Evolutionary conservation across 2,113 vertebrate species (phyloP), one percentile per base, ranked within the genome.

Genomic region (Cynopterus brachyotis): DNA sequence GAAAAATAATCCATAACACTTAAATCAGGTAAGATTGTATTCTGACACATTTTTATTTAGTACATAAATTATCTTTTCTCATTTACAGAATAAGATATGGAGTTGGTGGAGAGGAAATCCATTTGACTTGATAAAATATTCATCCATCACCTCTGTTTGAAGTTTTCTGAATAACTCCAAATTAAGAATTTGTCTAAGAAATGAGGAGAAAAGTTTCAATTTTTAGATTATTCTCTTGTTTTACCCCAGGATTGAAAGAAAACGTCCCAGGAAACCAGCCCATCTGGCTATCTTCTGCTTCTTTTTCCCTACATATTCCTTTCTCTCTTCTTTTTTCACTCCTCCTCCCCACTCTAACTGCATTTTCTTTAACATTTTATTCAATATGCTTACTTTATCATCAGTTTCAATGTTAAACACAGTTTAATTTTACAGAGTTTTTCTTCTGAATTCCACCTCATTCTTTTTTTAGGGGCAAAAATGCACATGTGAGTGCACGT

Each of bases 91-190:
- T 69, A 76, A 93, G 69, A 88, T 64, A 64, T 20, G 30, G 9
- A 59, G 35, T 22, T 59, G 24, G 32, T 60, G 11, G 40, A 76
- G 55, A 73, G 30, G 9, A 81, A 95, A 94, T 84, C 11, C 26
- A 92, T 50, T 88, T 91, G 83, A 92, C 42, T 84, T 79, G 9
- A 94, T 94, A 59, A 95, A 94, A 66, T 88, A 92, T 59, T 84
- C 45, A 95, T 17, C 64, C 70, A 3, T 64, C 37, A 62, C 11
- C 26, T 91, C 32, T 93, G 20, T 60, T 89, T 83, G 59, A 88
- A 83, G 47, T 82, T 95, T 86, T 84, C 45, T 79, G 4, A 67
- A 32, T 47, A 78, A 70, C 50, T 69, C 0, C 30, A 89, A 95
- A 50, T 26, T 55, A 72, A 66, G 24, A 9, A 30, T 78, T 86